Evolutionary conservation across 2,797 vertebrate species (phyloP).

Genomic region (Rhinogobio ventralis): DNA sequence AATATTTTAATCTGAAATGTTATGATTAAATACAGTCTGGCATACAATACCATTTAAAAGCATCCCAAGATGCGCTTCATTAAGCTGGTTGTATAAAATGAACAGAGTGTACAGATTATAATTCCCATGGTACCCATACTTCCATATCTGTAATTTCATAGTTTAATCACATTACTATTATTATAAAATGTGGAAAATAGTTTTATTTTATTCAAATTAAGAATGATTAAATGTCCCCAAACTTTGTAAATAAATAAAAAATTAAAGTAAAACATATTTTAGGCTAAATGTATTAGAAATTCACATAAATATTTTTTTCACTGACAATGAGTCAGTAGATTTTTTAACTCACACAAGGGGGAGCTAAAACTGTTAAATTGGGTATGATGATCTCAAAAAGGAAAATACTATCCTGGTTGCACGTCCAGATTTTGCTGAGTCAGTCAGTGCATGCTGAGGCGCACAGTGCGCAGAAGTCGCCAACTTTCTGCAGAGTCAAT

Average conservation of each 20-base stretch:
- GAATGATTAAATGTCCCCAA: not conserved
- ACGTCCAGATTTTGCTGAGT: not conserved
- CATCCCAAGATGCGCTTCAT: too few species aligned
- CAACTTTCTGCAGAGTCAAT: too few species aligned
- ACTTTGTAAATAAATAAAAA: not conserved
- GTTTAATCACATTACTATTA: not conserved
- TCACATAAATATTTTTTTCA: not conserved
- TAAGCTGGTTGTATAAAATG: too few species aligned
- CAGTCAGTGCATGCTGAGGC: not conserved
- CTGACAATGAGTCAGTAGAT: not conserved
- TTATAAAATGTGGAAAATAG: not conserved
- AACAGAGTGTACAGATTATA: not conserved
- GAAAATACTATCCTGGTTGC: not conserved
- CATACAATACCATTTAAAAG: too few species aligned
- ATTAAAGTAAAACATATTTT: not conserved
- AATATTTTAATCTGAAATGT: too few species aligned
- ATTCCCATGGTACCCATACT: not conserved
- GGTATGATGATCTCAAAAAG: not conserved
- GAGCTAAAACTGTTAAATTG: constrained; percentile 7
- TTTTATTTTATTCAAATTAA: not conserved
- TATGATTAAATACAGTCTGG: too few species aligned
- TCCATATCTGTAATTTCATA: not conserved
- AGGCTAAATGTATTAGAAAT: not conserved
- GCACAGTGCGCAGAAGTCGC: too few species aligned
- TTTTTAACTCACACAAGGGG: not conserved